Evolutionary conservation across 2,113 vertebrate species (phyloP).

Genomic region (Prunella himalayana): DNA sequence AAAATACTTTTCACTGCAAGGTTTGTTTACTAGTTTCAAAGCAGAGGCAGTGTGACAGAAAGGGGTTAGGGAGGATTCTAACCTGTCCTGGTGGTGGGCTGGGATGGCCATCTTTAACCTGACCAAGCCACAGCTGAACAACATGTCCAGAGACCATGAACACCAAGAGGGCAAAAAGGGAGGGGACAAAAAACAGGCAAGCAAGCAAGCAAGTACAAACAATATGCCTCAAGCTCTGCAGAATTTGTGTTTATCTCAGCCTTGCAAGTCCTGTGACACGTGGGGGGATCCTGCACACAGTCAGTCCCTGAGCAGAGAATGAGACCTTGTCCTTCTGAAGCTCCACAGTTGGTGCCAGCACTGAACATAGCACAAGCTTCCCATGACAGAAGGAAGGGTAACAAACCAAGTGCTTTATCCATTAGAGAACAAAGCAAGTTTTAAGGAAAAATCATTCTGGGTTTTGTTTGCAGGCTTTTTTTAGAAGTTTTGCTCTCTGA

Average conservation of each 20-base stretch:
- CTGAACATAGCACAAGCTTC: background rate
- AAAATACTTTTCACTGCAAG: background rate
- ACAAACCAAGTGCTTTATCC: background rate
- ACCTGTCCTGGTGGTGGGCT: background rate
- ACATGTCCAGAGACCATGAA: rapidly evolving
- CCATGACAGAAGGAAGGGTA: background rate
- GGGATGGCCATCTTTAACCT: background rate
- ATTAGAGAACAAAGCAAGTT: background rate
- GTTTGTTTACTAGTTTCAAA: constrained; percentile 36
- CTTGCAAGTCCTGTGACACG: rapidly evolving
- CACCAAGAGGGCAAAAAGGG: background rate
- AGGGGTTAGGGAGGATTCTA: background rate
- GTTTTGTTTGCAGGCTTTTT: background rate
- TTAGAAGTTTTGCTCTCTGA: background rate
- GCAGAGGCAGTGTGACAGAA: constrained; percentile 34
- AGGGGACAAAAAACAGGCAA: too few relatives aligned
- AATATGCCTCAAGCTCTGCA: background rate
- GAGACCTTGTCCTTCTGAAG: background rate
- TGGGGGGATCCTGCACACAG: background rate
- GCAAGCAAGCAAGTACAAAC: background rate
- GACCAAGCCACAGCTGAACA: background rate
- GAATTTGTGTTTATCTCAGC: background rate
- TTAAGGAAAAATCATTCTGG: background rate
- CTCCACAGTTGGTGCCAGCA: background rate
- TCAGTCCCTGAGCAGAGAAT: background rate